Evolutionary conservation across 2,797 vertebrate species (phyloP), one percentile per base, ranked within the genome.

Genomic region (Sciaenops ocellatus): DNA sequence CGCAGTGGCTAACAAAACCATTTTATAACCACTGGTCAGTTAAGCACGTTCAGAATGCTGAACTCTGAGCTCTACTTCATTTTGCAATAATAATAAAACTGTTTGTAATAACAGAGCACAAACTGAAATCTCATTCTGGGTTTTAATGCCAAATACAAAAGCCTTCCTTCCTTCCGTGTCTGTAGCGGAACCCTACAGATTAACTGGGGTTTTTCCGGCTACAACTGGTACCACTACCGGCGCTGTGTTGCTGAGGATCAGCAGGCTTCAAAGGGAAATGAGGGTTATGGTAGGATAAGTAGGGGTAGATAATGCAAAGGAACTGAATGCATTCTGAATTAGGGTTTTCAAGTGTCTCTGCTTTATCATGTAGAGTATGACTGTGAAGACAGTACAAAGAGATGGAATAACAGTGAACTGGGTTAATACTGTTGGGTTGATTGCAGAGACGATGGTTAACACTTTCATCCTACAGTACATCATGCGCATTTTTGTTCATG

Each of bases 121-220:
- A 73, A 79, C 34, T 62, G 65, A 55, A 87, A 67, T 78, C 56
- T 66, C 3, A 38, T 60, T 83, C 42, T 59, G 68, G 56, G n/a
- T 75, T 76, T 82, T 74, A 81, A 80, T 72, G 56, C 69, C 48
- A 60, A 85, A 82, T n/a, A 74, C 78, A 85, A 84, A 85, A 76
- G 82, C 68, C 50, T 64, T 73, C 67, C 83, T 86, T 84, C 56
- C 59, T 60, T 60, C 71, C 50, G 55, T 82, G 76, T 87, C 79
- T 86, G 72, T 46, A 66, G 65, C 73, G 0, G 67, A 72, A 65
- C 54, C 57, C 72, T 41, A 13, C 62, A 83, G 81, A 84, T 89
- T 90, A 85, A 54, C 73, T 4, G n/a, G 44, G 24, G 5, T 55
- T 76, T 79, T 78, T 80, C 76, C 20, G 1, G 61, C 55, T 69